Evolutionary conservation across 2,888 invertebrate genomes (phyloP).

Genomic region (Drosophila kuntzei): DNA sequence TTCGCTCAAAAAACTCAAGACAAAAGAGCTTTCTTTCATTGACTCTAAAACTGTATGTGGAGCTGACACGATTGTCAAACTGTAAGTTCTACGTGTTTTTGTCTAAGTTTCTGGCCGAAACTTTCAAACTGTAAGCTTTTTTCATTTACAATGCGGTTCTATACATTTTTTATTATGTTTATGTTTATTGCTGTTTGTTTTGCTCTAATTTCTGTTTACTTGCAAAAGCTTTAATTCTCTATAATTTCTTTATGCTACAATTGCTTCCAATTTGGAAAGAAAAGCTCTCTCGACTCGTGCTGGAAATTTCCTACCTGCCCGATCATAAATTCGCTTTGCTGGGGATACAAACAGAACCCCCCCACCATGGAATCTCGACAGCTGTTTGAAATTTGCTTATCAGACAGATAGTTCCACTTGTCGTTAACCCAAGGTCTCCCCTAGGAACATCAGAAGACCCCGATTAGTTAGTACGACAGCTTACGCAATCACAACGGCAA

Average conservation of each 20-base stretch:
- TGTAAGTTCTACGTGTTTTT: not conserved
- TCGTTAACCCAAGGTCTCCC: not conserved
- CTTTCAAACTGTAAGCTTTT: constrained; percentile 17
- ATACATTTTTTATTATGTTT: constrained; percentile 17
- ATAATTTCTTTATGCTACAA: constrained; percentile 4
- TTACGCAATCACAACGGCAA: constrained; percentile 40
- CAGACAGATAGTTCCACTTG: constrained; percentile 28
- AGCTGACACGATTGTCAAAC: not conserved
- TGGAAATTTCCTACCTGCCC: constrained; percentile 24
- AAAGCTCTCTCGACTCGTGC: constrained; percentile 48
- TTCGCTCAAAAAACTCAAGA: constrained; percentile 63
- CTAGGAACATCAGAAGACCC: not conserved
- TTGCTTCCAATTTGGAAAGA: constrained; percentile 33
- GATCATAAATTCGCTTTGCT: constrained; percentile 13
- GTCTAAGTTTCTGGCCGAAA: not conserved
- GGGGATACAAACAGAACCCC: not conserved
- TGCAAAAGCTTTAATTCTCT: constrained; percentile 24
- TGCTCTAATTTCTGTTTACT: constrained; percentile 56
- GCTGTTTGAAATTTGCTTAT: constrained; percentile 48
- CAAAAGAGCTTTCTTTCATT: constrained; percentile 4
- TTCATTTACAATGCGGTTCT: not conserved
- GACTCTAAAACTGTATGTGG: not conserved
- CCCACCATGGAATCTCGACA: not conserved
- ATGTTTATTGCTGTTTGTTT: constrained; percentile 51
- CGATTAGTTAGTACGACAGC: constrained; percentile 4